phyloP scores from a whole-genome alignment of 2,797 vertebrate genomes.

The Gobio occitaniae region DNA sequence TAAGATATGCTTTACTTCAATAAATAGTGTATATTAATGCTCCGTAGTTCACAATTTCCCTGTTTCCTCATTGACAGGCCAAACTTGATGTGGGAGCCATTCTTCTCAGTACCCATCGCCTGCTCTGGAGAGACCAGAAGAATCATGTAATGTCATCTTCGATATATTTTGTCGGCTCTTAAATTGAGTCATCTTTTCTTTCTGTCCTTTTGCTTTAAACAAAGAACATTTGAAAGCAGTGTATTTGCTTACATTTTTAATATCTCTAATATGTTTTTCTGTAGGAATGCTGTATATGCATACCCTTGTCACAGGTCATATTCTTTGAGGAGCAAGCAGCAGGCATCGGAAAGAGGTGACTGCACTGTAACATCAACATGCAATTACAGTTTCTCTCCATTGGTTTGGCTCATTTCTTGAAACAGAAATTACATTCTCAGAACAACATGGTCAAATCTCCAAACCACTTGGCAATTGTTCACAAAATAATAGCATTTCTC shows the following conservation, averaged over 20 bases:
- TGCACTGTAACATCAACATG: neutral
- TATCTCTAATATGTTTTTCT: constrained; percentile 21
- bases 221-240: neutral
- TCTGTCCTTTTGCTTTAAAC: neutral
- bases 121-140: constrained; percentile 96
- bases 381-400: no score
- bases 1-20: neutral
- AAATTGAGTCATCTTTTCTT: neutral
- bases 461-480: no score
- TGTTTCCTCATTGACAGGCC: constrained; percentile 72
- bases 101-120: constrained; percentile 91
- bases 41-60: neutral
- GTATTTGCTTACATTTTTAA: neutral
- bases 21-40: neutral
- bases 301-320: constrained; percentile 90
- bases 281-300: constrained; percentile 92
- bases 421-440: no score
- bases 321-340: constrained; percentile 96
- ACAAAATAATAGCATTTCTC: no score
- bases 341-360: constrained; percentile 95
- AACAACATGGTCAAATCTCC: no score
- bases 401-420: no score
- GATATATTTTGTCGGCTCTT: neutral
- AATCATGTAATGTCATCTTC: constrained; percentile 84
- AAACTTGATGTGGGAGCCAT: constrained; percentile 89